Conservation (phyloP, 2,797 vertebrate species). For the Eulemur coronatus region DNA sequence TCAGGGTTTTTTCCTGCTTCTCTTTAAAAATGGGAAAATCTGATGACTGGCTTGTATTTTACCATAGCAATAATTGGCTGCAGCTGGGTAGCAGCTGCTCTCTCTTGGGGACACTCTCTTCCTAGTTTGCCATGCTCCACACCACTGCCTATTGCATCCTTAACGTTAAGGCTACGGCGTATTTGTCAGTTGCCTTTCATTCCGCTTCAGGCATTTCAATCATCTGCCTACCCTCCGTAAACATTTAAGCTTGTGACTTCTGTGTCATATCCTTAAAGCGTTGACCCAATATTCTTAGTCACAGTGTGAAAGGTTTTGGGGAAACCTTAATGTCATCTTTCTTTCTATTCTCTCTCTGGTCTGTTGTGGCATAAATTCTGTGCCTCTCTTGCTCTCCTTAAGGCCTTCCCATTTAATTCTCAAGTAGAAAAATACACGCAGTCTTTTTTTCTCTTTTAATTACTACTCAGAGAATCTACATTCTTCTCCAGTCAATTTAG, state of each 20-base stretch:
- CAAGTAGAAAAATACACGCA: neutral
- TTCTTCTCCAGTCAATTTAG: neutral
- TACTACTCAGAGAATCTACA: neutral
- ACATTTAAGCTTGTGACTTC: neutral
- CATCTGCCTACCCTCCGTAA: neutral
- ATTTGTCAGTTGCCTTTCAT: neutral
- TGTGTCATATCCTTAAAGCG: neutral
- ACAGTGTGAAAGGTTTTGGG: neutral
- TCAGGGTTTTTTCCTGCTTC: neutral
- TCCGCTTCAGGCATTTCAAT: neutral
- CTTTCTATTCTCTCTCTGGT: neutral
- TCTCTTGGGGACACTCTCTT: accelerated
- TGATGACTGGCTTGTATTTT: neutral
- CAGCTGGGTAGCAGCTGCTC: no score
- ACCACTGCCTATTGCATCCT: neutral
- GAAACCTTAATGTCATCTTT: neutral
- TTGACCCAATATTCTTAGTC: neutral
- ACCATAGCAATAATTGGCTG: neutral
- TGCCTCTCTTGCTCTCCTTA: neutral
- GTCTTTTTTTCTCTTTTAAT: neutral
- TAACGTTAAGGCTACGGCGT: accelerated
- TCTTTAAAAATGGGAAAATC: neutral
- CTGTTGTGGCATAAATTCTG: neutral
- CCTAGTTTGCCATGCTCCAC: neutral
- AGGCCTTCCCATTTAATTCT: neutral